phyloP scores from a whole-genome alignment of 2,113 vertebrate genomes.

The Lepisosteus oculatus region DNA sequence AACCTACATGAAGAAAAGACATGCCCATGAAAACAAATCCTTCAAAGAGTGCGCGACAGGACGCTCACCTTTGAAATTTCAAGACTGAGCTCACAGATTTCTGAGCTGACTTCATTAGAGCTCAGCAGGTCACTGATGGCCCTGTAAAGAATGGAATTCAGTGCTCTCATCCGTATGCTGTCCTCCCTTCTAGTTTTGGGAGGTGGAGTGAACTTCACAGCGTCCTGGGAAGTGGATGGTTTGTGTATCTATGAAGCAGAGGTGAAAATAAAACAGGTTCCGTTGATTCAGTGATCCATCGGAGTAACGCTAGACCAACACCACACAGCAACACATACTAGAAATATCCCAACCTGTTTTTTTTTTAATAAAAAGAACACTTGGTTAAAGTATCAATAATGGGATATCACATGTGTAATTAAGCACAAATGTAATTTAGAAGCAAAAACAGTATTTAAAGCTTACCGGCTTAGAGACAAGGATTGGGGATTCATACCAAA shows the following conservation, averaged over 20 bases:
- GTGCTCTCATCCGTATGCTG: slow-evolving; percentile 50
- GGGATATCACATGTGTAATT: neutral
- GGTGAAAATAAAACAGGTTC: too few relatives aligned
- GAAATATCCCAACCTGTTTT: neutral
- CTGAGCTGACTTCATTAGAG: slow-evolving; percentile 65
- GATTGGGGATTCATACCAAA: slow-evolving; percentile 69
- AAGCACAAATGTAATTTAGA: neutral
- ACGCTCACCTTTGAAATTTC: slow-evolving; percentile 72
- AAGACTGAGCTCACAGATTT: slow-evolving; percentile 64
- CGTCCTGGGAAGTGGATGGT: slow-evolving; percentile 25
- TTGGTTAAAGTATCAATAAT: neutral
- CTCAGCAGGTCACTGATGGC: slow-evolving; percentile 60
- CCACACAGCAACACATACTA: too few relatives aligned
- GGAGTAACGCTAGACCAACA: too few relatives aligned
- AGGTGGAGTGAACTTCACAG: slow-evolving; percentile 31
- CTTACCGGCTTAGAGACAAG: slow-evolving; percentile 57
- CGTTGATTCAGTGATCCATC: too few relatives aligned
- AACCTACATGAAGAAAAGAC: neutral
- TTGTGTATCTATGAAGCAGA: slow-evolving; percentile 40
- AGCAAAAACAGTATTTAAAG: neutral
- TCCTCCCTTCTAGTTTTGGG: slow-evolving; percentile 57
- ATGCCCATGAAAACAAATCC: neutral
- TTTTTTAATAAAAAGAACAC: neutral
- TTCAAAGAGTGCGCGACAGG: neutral
- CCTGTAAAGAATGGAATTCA: slow-evolving; percentile 68